phyloP scores from a whole-genome alignment of 2,113 vertebrate genomes.

The Chaetorhynchus papuensis region DNA sequence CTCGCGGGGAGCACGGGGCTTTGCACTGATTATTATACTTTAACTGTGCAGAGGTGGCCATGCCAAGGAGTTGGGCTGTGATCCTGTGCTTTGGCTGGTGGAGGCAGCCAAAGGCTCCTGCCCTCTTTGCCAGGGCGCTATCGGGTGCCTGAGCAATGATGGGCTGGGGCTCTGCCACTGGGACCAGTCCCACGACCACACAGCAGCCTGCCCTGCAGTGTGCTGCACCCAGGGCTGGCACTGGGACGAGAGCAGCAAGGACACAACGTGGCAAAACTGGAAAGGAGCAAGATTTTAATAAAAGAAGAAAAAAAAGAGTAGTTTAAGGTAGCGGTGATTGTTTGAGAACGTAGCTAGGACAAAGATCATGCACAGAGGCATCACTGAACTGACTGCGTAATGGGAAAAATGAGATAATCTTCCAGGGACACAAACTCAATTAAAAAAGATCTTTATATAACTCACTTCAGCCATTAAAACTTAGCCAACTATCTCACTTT shows the following conservation, averaged over 20 bases:
- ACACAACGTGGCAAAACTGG: background rate
- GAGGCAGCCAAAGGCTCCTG: background rate
- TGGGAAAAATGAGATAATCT: background rate
- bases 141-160: background rate
- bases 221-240: background rate
- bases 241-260: background rate
- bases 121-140: fast-evolving
- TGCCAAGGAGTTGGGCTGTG: background rate
- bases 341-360: background rate
- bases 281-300: background rate
- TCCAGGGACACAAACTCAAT: background rate
- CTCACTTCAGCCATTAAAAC: conserved; percentile 29
- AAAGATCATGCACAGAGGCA: background rate
- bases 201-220: background rate
- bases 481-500: conserved; percentile 20
- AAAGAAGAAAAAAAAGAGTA: background rate
- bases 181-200: background rate
- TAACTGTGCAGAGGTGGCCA: background rate
- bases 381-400: background rate
- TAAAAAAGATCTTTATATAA: conserved; percentile 20
- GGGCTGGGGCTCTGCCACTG: background rate
- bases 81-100: background rate
- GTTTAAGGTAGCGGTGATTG: background rate
- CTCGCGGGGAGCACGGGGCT: background rate
- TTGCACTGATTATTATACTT: background rate